Base-by-base conservation (phyloP, 2,888 invertebrate species). In the Scaptomyza tumidula region DNA sequence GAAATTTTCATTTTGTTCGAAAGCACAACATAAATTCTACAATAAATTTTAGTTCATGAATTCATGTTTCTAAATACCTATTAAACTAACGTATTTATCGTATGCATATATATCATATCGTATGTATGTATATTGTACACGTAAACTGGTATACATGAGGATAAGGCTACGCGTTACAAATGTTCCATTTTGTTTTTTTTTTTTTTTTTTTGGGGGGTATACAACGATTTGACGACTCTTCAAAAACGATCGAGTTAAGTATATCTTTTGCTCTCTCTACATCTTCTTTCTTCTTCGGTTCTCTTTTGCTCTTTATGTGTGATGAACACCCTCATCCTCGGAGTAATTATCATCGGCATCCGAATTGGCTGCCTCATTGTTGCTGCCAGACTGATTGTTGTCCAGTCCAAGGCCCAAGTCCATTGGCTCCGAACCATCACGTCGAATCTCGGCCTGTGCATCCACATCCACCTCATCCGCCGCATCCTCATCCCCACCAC, bases 111-210 rank as follows among this genome's bases (percentile, higher is more conserved):
- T 35, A 35, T 67, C n/a, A 41, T 41, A 41, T 16, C 3, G 41
- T 41, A 16, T 58, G 57, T 48, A 57, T 71, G 56, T 71, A 57
- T 76, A 78, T 72, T 73, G 80, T 84, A 83, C 84, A 86, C 84
- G 82, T 88, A 90, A 90, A 90, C 89, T 91, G 91, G 92, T 92
- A 92, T 92, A 92, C 92, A 90, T 91, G 84, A 81, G 85, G 88
- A 89, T 92, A 92, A 92, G 92, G 92, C 92, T 92, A 90, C 90
- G 88, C 88, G 89, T 90, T 91, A 87, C 87, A 85, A 79, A 79
- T 87, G 78, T 80, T 79, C 85, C 82, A 86, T 85, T 71, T 81
- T 62, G 64, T 59, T 39, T 13, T n/a, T 41, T 41, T 3, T 41
- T 16, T 16, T 14, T 3, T 37, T 37, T n/a, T 37, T 37, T 39